phyloP scores from a whole-genome alignment of 2,888 invertebrate species.

The Fragum fragum region DNA sequence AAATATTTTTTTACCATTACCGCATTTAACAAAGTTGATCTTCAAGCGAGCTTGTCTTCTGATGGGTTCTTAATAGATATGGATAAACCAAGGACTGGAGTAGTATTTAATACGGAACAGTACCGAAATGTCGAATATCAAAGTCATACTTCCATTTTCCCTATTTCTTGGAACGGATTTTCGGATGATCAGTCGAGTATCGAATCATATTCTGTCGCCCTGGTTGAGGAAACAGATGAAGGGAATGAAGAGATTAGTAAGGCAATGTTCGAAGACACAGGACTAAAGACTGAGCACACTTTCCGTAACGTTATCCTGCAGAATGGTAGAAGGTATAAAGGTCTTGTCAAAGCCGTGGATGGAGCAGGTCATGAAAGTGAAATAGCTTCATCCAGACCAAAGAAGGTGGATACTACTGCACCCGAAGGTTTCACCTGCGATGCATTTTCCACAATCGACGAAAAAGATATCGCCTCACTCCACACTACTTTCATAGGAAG shows the following conservation, averaged over 20 bases:
- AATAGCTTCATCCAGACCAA: constrained; percentile 32
- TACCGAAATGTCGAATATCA: constrained; percentile 35
- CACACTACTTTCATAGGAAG: background rate
- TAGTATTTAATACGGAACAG: constrained; percentile 58
- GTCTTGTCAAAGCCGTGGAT: constrained; percentile 64
- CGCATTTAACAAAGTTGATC: constrained; percentile 62
- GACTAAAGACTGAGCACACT: constrained; percentile 21
- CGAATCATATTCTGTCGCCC: constrained; percentile 45
- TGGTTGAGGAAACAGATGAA: constrained; percentile 19
- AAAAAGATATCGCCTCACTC: background rate
- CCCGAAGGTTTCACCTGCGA: constrained; percentile 53
- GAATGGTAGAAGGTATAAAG: constrained; percentile 51
- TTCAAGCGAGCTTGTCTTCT: constrained; percentile 52
- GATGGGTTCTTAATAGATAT: constrained; percentile 64
- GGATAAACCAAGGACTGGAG: constrained; percentile 51
- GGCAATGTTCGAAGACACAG: constrained; percentile 9
- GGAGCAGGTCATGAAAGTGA: constrained; percentile 55
- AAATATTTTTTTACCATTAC: constrained; percentile 61
- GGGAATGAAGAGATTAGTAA: background rate
- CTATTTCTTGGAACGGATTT: constrained; percentile 62
- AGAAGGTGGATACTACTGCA: constrained; percentile 57
- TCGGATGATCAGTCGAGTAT: constrained; percentile 60
- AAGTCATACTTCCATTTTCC: constrained; percentile 23
- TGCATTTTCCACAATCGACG: constrained; percentile 5
- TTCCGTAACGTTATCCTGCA: constrained; percentile 43